phyloP scores from a whole-genome alignment of 2,888 invertebrate genomes.

The Parelbella ahira region DNA sequence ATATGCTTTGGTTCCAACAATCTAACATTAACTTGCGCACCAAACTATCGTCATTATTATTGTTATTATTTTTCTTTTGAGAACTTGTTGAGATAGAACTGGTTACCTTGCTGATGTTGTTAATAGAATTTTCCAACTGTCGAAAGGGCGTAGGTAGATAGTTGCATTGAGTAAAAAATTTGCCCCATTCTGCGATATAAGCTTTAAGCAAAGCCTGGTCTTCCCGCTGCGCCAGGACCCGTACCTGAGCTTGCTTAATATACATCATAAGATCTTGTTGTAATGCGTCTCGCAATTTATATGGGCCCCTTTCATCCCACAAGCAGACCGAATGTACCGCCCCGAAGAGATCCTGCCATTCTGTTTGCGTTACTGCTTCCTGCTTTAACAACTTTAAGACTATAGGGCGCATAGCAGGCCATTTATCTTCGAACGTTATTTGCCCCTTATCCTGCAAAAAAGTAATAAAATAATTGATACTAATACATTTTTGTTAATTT shows the following conservation, averaged over 20 bases:
- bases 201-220: conserved; percentile 97
- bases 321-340: conserved; percentile 97
- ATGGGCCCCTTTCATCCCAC: conserved; percentile 98
- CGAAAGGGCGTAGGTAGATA: conserved; percentile 98
- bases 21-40: conserved; percentile 98
- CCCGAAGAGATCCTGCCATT: conserved; percentile 99
- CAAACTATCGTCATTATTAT: conserved; percentile 91
- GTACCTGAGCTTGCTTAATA: conserved; percentile 94
- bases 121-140: conserved; percentile 92
- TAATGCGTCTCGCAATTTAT: conserved; percentile 91
- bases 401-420: conserved; percentile 96
- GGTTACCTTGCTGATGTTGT: conserved; percentile 71
- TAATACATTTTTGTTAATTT: too few relatives aligned
- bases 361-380: conserved; percentile 94
- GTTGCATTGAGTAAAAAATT: conserved; percentile 98
- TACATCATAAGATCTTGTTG: conserved; percentile 96
- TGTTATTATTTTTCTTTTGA: conserved; percentile 75
- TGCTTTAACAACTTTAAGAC: conserved; percentile 96
- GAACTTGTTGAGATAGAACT: conserved; percentile 61
- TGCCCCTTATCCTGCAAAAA: conserved; percentile 87
- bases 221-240: conserved; percentile 94
- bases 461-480: too few relatives aligned
- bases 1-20: conserved; percentile 99
- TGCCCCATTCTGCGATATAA: conserved; percentile 98
- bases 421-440: conserved; percentile 96